These are phyloP conservation scores for Antheraea mylitta DNA, from an alignment of 1,140 invertebrate genomes.

Conservation along the genomic window DNA sequence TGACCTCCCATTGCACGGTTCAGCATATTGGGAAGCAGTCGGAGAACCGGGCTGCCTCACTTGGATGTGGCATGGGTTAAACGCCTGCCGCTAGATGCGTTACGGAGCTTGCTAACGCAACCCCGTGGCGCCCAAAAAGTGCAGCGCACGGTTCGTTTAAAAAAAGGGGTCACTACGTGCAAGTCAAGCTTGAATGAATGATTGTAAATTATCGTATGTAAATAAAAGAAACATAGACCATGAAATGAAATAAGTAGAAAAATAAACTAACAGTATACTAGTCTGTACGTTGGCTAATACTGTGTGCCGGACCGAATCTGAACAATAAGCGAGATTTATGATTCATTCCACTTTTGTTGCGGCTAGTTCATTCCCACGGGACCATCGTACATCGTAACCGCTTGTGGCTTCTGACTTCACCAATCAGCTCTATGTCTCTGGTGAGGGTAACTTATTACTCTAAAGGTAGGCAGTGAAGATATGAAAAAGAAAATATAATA, in stretches of 20 bases:
- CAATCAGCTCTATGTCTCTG: neutral
- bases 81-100: no score
- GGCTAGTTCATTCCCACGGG: slow-evolving; percentile 32
- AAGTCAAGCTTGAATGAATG: no score
- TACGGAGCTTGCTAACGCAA: no score
- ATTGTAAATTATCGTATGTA: no score
- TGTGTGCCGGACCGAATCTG: slow-evolving; percentile 21
- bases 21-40: no score
- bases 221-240: no score
- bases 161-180: no score
- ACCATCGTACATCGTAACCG: slow-evolving; percentile 9
- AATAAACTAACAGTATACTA: neutral
- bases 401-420: slow-evolving; percentile 5
- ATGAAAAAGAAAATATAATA: neutral
- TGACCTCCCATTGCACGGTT: no score
- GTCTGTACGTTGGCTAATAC: neutral
- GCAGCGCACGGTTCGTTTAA: no score
- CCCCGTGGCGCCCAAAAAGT: no score
- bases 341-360: slow-evolving; percentile 40
- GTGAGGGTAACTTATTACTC: slow-evolving; percentile 1
- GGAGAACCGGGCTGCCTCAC: no score
- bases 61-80: no score
- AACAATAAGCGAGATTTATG: slow-evolving; percentile 43
- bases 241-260: neutral
- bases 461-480: neutral